phyloP scores from a whole-genome alignment of 2,113 vertebrate genomes.

The Pangasianodon hypophthalmus region DNA sequence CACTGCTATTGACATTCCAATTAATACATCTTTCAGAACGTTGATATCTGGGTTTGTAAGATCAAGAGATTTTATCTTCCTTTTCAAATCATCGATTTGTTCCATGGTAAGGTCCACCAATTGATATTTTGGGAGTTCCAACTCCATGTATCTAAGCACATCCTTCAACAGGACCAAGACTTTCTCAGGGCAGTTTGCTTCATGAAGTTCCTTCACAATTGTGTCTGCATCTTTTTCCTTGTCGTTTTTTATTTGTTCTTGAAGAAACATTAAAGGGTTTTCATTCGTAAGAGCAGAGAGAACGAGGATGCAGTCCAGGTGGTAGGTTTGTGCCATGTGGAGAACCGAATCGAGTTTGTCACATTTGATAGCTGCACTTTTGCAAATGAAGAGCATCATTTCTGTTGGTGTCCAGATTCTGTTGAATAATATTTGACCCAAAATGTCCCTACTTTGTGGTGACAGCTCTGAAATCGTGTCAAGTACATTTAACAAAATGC shows the following conservation, averaged over 20 bases:
- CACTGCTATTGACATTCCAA: slow-evolving; percentile 39
- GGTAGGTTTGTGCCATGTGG: slow-evolving; percentile 19
- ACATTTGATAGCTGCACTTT: not conserved
- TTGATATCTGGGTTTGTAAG: slow-evolving; percentile 33
- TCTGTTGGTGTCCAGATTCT: not conserved
- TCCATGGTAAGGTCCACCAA: not conserved
- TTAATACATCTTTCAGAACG: slow-evolving; percentile 29
- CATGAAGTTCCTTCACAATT: not conserved
- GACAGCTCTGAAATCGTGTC: not conserved
- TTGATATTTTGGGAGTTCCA: not conserved
- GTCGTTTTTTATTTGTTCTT: not conserved
- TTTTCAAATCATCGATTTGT: not conserved
- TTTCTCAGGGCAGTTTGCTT: not conserved
- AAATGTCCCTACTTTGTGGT: not conserved
- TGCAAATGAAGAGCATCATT: not conserved
- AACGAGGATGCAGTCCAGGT: not conserved
- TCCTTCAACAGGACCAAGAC: not conserved
- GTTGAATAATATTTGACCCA: slow-evolving; percentile 14
- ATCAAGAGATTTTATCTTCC: slow-evolving; percentile 35
- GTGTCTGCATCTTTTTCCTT: not conserved
- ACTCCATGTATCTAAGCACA: not conserved
- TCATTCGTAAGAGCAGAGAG: not conserved
- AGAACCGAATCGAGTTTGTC: not conserved
- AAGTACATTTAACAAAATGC: not conserved
- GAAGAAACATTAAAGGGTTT: slow-evolving; percentile 5